Evolutionary conservation across 2,113 vertebrate species (phyloP).

Genomic region (Ciconia stormi): DNA sequence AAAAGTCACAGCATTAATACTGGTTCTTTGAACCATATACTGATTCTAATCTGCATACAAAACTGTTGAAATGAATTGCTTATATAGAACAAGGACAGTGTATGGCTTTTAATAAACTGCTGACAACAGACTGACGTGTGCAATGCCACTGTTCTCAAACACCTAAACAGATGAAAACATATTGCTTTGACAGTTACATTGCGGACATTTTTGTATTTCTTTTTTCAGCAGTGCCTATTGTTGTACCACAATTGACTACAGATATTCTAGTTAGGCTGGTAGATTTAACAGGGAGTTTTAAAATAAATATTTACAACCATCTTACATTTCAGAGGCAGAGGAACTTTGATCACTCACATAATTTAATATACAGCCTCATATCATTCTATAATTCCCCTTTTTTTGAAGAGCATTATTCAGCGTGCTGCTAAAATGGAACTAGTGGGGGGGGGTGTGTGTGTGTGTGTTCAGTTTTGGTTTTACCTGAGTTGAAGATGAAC

Average conservation of each 20-base stretch:
- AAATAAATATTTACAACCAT: neutral
- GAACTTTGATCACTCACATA: neutral
- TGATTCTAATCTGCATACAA: neutral
- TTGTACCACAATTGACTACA: neutral
- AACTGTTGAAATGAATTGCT: neutral
- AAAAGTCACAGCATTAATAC: neutral
- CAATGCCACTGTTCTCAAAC: neutral
- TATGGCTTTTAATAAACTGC: neutral
- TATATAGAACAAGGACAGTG: neutral
- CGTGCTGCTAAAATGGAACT: neutral
- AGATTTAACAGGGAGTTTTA: neutral
- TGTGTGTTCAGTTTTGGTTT: neutral
- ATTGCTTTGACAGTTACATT: neutral
- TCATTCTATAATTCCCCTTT: neutral
- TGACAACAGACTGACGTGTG: neutral
- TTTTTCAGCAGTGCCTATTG: neutral
- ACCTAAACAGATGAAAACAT: neutral
- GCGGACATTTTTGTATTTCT: neutral
- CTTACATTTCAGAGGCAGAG: neutral
- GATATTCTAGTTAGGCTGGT: neutral
- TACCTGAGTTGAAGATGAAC: neutral
- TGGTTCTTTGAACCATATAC: neutral
- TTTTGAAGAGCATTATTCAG: neutral
- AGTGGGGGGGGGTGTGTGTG: too few species aligned
- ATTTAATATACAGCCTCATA: neutral